phyloP scores from a whole-genome alignment of 2,888 invertebrate species.

The Drosophila melanocephala region DNA sequence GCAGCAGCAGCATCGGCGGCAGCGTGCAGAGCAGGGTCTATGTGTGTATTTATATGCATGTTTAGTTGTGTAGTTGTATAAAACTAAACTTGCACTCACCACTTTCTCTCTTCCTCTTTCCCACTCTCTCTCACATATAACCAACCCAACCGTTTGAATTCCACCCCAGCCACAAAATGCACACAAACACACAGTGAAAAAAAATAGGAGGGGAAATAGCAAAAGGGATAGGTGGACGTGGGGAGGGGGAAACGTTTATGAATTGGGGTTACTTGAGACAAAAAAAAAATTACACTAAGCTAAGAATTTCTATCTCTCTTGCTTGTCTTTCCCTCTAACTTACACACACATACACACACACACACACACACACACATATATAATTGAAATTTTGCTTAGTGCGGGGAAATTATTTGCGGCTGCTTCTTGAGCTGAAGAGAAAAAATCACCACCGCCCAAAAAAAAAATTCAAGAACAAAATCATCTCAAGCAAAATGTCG shows the following conservation, averaged over 20 bases:
- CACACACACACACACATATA: neutral
- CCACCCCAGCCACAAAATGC: constrained; percentile 50
- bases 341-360: neutral
- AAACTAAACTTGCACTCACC: constrained; percentile 55
- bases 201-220: constrained; percentile 51
- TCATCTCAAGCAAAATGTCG: constrained; percentile 4
- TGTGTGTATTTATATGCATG: constrained; percentile 4
- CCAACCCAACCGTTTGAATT: constrained; percentile 48
- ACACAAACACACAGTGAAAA: constrained; percentile 10
- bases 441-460: neutral
- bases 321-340: constrained; percentile 25
- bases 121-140: constrained; percentile 29
- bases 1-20: constrained; percentile 18
- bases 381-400: constrained; percentile 19
- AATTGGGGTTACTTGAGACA: constrained; percentile 68
- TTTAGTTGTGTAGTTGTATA: constrained; percentile 34
- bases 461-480: constrained; percentile 37
- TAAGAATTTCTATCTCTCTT: constrained; percentile 42
- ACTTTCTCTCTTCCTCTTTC: constrained; percentile 28
- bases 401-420: constrained; percentile 14
- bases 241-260: constrained; percentile 32
- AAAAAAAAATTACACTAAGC: constrained; percentile 50
- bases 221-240: constrained; percentile 14
- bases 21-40: constrained; percentile 31
- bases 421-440: neutral